Percentiles rank a stretch among this genome's conserved stretches.
phyloP scores from a whole-genome alignment of 2,888 invertebrate species.

The Dorcus parallelipipedus region DNA sequence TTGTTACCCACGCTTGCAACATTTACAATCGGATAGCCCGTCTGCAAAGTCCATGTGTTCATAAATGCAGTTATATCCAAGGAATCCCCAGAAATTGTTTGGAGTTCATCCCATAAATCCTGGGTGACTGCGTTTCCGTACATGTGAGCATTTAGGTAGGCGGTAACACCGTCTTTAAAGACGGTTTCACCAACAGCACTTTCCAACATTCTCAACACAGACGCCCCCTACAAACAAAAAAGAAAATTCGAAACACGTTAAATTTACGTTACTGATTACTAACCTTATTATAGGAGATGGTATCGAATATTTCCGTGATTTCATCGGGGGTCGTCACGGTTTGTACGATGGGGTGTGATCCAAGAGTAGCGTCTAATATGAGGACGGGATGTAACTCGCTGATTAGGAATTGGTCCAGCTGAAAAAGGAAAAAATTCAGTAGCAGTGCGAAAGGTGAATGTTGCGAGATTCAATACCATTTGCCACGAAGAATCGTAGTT shows the following conservation, averaged over 20 bases:
- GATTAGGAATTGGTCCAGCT: constrained; percentile 76
- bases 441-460: no score
- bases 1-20: constrained; percentile 52
- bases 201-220: constrained; percentile 85
- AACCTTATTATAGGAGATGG: constrained; percentile 88
- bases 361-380: constrained; percentile 70
- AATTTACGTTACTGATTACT: no score
- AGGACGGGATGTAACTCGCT: constrained; percentile 72
- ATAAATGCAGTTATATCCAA: constrained; percentile 61
- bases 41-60: constrained; percentile 88
- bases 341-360: constrained; percentile 88
- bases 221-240: constrained; percentile 63
- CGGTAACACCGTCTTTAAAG: constrained; percentile 70
- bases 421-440: constrained; percentile 31
- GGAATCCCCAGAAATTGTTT: constrained; percentile 52
- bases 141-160: constrained; percentile 67
- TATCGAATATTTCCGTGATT: constrained; percentile 88
- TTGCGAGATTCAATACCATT: constrained; percentile 56
- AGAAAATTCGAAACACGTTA: no score
- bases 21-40: constrained; percentile 78
- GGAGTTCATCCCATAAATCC: constrained; percentile 69
- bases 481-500: constrained; percentile 74
- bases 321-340: constrained; percentile 81
- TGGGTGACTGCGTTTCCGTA: constrained; percentile 78
- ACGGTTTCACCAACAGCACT: constrained; percentile 68